Base-by-base conservation (phyloP, 2,113 vertebrate genomes). In the Indicator maculatus region DNA sequence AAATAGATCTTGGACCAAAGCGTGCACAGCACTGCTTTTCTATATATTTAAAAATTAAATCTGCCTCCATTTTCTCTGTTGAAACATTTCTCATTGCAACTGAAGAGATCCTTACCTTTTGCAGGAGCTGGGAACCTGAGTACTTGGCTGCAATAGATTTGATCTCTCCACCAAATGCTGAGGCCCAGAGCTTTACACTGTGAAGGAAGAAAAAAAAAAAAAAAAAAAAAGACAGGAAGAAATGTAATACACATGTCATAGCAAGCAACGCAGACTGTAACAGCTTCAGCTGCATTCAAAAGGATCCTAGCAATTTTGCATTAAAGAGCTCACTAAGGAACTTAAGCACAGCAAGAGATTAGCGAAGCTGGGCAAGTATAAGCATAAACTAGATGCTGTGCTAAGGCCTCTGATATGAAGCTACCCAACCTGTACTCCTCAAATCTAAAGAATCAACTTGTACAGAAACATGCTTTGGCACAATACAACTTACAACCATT, bases 111-210 rank as follows among this genome's bases (percentile, higher is more conserved):
- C 98, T 98, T 98, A 99, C 99, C 99, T 99, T 99, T 97, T 99
- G 99, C 93, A 99, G 98, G 94, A 99, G 98, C 98, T 99, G 99
- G 66, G 99, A 99, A 93, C 99, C 99, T 5, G 99, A 99, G 95
- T 99, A 99, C 97, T 99, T 99, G 80, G 99, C 99, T 59, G 99
- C 99, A 89, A 99, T 99, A 97, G 99, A 99, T 98, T 99, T 99
- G 97, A 99, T 99, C 96, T 99, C 99, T 67, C 99, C 99, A 96
- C 99, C 99, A 95, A 99, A 99, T 11, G 99, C 99, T 53, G 99
- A 99, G 98, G 99, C 99, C 99, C 99, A 99, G 50, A 99, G 98
- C 98, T 99, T 99, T 94, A 99, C 99, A 83, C 99, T 99, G 97
- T 26, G 52, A 84, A 50, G 21, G 11, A 23, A 23, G 11, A 23